These are phyloP conservation scores for Xestobium rufovillosum DNA, from an alignment of 2,888 invertebrate species.

Conservation along the genomic window DNA sequence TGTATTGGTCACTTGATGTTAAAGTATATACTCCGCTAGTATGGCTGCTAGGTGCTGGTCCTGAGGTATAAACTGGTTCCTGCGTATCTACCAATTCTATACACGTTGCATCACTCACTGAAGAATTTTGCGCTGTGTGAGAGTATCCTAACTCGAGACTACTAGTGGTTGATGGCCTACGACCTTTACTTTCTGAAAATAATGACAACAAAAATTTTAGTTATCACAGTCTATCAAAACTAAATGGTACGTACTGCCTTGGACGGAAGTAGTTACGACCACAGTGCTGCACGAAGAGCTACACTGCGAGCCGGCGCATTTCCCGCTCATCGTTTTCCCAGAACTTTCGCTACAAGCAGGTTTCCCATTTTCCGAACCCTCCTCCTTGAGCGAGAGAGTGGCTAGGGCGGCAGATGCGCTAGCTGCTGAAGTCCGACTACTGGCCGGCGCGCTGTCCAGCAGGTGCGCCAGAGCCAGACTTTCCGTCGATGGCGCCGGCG, in stretches of 20 bases:
- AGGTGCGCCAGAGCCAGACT: slow-evolving; percentile 74
- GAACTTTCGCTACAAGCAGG: slow-evolving; percentile 52
- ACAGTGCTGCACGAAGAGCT: slow-evolving; percentile 83
- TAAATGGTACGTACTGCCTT: slow-evolving; percentile 37
- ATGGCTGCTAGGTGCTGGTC: slow-evolving; percentile 68
- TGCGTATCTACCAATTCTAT: slow-evolving; percentile 54
- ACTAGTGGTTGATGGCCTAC: slow-evolving; percentile 68
- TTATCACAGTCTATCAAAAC: not conserved
- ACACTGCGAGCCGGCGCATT: slow-evolving; percentile 73
- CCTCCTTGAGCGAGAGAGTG: slow-evolving; percentile 40
- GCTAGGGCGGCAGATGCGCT: slow-evolving; percentile 43
- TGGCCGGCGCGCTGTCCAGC: slow-evolving; percentile 57
- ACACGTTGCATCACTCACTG: slow-evolving; percentile 65
- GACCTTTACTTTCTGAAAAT: slow-evolving; percentile 42
- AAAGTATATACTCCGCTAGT: slow-evolving; percentile 82
- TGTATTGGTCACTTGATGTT: slow-evolving; percentile 54
- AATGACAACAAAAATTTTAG: slow-evolving; percentile 12
- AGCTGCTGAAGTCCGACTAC: slow-evolving; percentile 50
- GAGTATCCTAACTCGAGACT: slow-evolving; percentile 79
- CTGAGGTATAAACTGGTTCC: slow-evolving; percentile 48
- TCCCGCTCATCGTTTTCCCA: slow-evolving; percentile 47
- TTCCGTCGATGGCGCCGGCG: slow-evolving; percentile 80
- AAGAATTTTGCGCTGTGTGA: slow-evolving; percentile 80
- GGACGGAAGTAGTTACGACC: slow-evolving; percentile 58
- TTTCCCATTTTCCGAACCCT: slow-evolving; percentile 32